These are phyloP conservation scores for Syngnathus scovelli DNA, from an alignment of 2,113 vertebrate genomes.

Conservation along the genomic window DNA sequence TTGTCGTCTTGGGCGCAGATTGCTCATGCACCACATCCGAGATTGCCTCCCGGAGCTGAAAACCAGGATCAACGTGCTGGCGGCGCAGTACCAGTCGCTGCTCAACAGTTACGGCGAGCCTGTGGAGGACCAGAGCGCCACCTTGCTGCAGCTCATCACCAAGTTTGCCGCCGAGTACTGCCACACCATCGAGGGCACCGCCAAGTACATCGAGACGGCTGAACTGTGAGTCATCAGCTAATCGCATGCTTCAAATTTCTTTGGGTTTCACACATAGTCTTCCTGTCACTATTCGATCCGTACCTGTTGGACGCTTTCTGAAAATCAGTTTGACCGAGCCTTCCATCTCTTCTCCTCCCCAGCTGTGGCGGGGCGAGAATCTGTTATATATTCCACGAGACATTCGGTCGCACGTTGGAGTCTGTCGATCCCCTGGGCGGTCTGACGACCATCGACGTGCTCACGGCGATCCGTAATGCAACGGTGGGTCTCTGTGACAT, in stretches of 20 bases:
- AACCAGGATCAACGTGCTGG: slow-evolving; percentile 93
- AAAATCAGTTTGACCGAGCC: background rate
- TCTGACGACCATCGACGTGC: slow-evolving; percentile 93
- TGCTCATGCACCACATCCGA: slow-evolving; percentile 97
- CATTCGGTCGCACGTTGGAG: slow-evolving; percentile 94
- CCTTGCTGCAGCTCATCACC: slow-evolving; percentile 95
- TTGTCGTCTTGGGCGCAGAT: slow-evolving; percentile 56
- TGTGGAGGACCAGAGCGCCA: slow-evolving; percentile 91
- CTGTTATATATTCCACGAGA: slow-evolving; percentile 98
- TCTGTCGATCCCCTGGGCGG: slow-evolving; percentile 93
- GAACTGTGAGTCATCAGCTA: slow-evolving; percentile 79
- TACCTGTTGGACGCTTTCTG: background rate
- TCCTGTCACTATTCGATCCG: background rate
- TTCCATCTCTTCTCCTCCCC: slow-evolving; percentile 38
- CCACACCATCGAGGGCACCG: slow-evolving; percentile 97
- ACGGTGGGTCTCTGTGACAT: slow-evolving; percentile 75
- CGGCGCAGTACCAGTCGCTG: slow-evolving; percentile 93
- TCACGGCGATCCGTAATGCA: slow-evolving; percentile 97
- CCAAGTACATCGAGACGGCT: slow-evolving; percentile 97
- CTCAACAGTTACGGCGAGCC: slow-evolving; percentile 94
- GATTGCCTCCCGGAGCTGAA: slow-evolving; percentile 97
- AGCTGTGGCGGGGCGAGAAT: slow-evolving; percentile 96
- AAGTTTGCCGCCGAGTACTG: slow-evolving; percentile 99
- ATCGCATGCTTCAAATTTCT: background rate
- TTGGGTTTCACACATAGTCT: background rate